Conservation (phyloP, 2,888 invertebrate genomes). For the Acrocyrtus sp. region DNA sequence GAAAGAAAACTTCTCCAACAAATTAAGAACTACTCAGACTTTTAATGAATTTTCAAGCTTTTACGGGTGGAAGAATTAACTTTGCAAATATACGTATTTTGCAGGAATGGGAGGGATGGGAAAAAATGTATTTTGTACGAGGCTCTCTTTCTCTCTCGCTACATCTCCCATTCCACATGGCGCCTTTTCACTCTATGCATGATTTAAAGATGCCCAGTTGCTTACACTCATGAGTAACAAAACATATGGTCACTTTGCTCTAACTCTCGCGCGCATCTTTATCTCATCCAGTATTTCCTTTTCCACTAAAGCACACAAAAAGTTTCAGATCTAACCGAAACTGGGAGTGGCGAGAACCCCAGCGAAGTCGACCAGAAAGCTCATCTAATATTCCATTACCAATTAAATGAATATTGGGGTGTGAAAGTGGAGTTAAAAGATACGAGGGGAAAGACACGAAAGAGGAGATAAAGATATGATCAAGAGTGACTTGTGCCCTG, state of each 20-base stretch:
- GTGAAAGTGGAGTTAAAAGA: constrained; percentile 34
- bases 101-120: background rate
- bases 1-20: constrained; percentile 41
- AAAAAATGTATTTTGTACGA: background rate
- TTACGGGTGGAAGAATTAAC: background rate
- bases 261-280: background rate
- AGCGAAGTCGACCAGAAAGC: background rate
- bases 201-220: no score
- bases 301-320: constrained; percentile 2
- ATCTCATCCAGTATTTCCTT: background rate
- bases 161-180: no score
- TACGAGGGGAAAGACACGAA: no score
- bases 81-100: background rate
- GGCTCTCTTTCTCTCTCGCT: no score
- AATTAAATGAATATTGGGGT: constrained; percentile 51
- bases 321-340: background rate
- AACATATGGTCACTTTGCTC: constrained; percentile 5
- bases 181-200: no score
- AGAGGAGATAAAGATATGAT: constrained; percentile 49
- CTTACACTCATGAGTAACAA: no score
- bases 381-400: constrained; percentile 55
- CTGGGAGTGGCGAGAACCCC: background rate
- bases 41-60: constrained; percentile 53
- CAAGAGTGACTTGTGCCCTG: constrained; percentile 33
- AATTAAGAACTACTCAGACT: constrained; percentile 44